Percentiles rank a stretch among this genome's conserved stretches.
These are phyloP conservation scores for Parauchenoglanis punctatus DNA, from an alignment of 2,797 vertebrate species.

Conservation along the genomic window DNA sequence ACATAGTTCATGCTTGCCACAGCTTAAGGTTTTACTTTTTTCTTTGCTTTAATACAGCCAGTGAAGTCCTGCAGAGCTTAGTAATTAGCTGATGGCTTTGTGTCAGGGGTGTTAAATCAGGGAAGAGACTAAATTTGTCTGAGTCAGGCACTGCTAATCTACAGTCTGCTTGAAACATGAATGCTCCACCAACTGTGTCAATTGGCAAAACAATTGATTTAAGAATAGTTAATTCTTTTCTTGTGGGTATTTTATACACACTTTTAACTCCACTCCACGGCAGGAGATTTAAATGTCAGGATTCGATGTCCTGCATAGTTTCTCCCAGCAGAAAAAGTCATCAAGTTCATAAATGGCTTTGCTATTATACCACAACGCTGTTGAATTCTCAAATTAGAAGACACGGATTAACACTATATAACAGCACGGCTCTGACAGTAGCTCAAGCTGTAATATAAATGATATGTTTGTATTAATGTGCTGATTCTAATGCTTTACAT, in stretches of 20 bases:
- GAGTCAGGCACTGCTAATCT: conserved; percentile 25
- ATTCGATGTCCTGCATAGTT: not conserved
- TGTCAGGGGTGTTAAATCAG: conserved; percentile 26
- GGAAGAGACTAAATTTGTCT: conserved; percentile 17
- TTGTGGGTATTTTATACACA: not conserved
- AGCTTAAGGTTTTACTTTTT: not conserved
- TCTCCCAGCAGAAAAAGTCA: conserved; percentile 1
- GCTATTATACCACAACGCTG: not conserved
- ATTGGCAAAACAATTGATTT: conserved; percentile 32
- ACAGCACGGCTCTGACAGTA: not conserved
- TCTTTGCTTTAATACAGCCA: conserved; percentile 5
- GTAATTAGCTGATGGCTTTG: conserved; percentile 27
- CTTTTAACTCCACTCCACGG: not conserved
- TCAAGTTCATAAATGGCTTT: not conserved
- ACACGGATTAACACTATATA: not conserved
- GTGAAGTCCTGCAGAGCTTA: conserved; percentile 16
- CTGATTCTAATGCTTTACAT: not conserved
- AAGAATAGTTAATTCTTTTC: not conserved
- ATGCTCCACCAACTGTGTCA: conserved; percentile 8
- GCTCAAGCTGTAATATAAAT: not conserved
- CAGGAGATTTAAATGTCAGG: conserved; percentile 3
- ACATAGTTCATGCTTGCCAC: not conserved
- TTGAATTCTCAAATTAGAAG: not conserved
- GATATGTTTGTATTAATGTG: not conserved
- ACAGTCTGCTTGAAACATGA: conserved; percentile 31